Base-by-base conservation (phyloP, 2,113 vertebrate species). In the Gadus chalcogrammus region DNA sequence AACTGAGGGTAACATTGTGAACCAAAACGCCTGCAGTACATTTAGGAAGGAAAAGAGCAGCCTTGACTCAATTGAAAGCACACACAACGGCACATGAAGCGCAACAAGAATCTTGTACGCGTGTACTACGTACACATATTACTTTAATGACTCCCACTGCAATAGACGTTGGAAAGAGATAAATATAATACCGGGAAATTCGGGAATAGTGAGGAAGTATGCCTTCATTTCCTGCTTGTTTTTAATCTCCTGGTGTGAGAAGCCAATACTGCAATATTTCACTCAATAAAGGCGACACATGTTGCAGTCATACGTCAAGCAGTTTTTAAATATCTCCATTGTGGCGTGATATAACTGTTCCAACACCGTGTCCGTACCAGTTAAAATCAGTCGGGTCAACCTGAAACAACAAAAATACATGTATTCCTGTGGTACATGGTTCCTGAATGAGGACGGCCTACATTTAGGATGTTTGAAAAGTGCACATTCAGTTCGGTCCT, bases 281-380 rank as follows among this genome's bases (percentile, higher is more conserved):
- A 68, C 42, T 74, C 65, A 79, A 72, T 72, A 75, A 83, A 85
- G 77, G 74, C 78, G 67, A 79, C 87, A 87, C 84, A 77, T 87
- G 85, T 82, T 85, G 79, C 84, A 85, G 81, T 85, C 82, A 87
- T 75, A 82, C 77, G 87, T 86, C 84, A 84, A 83, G 78, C 69
- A 78, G 85, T 84, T 85, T 85, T 80, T 84, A 75, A 79, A 79
- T 81, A 83, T 77, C 76, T 64, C 48, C 75, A 68, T 78, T 24
- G 75, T 69, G 74, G 67, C 73, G 74, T 79, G 80, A 83, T 84
- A 75, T 35, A 86, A 81, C 82, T 72, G 81, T 84, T 81, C 80
- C 78, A 60, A 78, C 76, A n/a, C 42, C 31, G 62, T 69, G 1
- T 67, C 58, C 52, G 78, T n/a, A 71, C 72, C 70, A 64, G 77